Evolutionary conservation across 2,797 vertebrate species (phyloP).

Genomic region (Gadopsis bispinosus): DNA sequence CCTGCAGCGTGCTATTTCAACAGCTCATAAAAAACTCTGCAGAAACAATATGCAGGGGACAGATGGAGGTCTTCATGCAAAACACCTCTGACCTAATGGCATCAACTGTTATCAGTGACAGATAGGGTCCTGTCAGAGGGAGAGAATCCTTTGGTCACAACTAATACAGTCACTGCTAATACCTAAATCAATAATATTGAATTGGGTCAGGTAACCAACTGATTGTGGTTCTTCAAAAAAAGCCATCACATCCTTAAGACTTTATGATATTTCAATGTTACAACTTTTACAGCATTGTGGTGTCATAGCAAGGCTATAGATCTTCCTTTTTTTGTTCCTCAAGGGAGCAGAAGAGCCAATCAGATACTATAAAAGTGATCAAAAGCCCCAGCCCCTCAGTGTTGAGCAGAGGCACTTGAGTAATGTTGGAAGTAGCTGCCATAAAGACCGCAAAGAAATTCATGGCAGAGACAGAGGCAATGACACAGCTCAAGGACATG

Average conservation of each 20-base stretch:
- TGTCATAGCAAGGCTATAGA: background rate
- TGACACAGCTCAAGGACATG: slow-evolving; percentile 44
- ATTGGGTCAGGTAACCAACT: background rate
- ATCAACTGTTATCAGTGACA: slow-evolving; percentile 16
- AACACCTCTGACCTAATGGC: slow-evolving; percentile 9
- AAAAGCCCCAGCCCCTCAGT: slow-evolving; percentile 29
- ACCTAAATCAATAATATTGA: slow-evolving; percentile 8
- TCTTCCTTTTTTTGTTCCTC: slow-evolving; percentile 2
- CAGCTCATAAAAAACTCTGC: background rate
- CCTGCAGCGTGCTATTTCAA: background rate
- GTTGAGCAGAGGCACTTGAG: slow-evolving; percentile 32
- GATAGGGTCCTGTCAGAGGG: background rate
- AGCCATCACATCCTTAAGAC: background rate
- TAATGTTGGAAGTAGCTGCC: slow-evolving; percentile 50
- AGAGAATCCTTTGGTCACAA: background rate
- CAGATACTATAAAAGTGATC: slow-evolving; percentile 50
- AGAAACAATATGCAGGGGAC: slow-evolving; percentile 6
- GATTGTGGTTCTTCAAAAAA: background rate
- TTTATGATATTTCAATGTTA: slow-evolving; percentile 5
- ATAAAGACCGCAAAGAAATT: slow-evolving; percentile 46
- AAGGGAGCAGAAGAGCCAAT: slow-evolving; percentile 30
- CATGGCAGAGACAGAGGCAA: slow-evolving; percentile 12
- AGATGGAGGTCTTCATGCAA: slow-evolving; percentile 26
- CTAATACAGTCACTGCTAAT: background rate
- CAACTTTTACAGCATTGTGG: slow-evolving; percentile 1